A percentile compares a stretch with the other conserved stretches of the same genome.
phyloP scores from a whole-genome alignment of 2,797 vertebrate genomes.

The Sebastiscus tertius region DNA sequence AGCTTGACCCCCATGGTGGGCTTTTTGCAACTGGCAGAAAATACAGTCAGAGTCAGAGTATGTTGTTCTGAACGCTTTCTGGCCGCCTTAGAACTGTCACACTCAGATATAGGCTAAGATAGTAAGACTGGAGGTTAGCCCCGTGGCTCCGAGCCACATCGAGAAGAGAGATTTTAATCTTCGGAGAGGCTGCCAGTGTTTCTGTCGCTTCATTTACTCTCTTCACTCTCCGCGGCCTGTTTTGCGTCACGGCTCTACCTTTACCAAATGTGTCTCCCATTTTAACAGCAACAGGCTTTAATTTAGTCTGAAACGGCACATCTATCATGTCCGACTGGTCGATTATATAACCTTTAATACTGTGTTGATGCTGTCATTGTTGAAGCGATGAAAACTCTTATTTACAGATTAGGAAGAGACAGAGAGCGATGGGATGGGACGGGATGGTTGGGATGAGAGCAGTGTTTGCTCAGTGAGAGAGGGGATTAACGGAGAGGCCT shows the following conservation, averaged over 20 bases:
- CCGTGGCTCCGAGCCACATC: neutral
- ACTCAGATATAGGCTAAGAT: neutral
- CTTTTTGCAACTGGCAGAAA: conserved; percentile 52
- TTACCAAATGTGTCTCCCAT: neutral
- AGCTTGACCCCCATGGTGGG: conserved; percentile 50
- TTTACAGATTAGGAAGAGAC: conserved; percentile 62
- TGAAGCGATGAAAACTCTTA: conserved; percentile 38
- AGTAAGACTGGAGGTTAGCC: neutral
- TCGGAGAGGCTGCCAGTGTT: conserved; percentile 2
- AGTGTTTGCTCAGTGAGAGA: conserved; percentile 55
- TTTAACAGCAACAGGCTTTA: neutral
- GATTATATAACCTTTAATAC: conserved; percentile 6
- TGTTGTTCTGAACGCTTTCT: neutral
- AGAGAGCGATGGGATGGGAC: conserved; percentile 15
- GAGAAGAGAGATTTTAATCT: neutral
- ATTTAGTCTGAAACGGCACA: neutral
- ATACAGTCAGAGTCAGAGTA: neutral
- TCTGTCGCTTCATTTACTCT: conserved; percentile 9
- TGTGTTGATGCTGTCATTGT: neutral
- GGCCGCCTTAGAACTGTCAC: neutral
- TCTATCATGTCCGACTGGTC: neutral
- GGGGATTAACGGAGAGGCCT: conserved; percentile 74
- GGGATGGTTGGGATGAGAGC: conserved; percentile 47
- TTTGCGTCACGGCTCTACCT: conserved; percentile 1
- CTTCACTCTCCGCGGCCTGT: neutral